Conservation (phyloP, 2,888 invertebrate genomes). For the Meteorus cinctellus region DNA sequence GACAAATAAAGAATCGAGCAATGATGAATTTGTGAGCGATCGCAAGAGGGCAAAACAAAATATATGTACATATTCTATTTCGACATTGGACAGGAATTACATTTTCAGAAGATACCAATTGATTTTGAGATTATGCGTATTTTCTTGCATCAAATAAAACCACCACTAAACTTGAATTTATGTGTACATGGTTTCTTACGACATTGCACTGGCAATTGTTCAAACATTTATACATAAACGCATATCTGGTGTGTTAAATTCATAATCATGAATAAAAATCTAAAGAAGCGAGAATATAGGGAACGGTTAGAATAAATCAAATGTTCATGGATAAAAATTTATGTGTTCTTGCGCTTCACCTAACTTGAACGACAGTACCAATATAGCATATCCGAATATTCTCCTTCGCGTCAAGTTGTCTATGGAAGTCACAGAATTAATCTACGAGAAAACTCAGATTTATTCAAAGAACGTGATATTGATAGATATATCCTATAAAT, state of each 20-base stretch:
- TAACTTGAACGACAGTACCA: background rate
- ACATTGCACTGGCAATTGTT: background rate
- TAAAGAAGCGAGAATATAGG: background rate
- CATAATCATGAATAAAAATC: conserved; percentile 3
- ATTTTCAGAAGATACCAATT: background rate
- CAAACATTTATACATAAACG: background rate
- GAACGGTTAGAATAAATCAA: conserved; percentile 5
- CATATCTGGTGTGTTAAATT: background rate
- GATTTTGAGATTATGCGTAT: background rate
- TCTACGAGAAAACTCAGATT: background rate
- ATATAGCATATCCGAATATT: background rate
- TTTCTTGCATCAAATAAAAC: background rate
- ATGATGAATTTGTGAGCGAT: no score
- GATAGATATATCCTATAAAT: no score
- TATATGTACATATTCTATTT: no score
- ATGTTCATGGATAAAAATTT: conserved; percentile 11
- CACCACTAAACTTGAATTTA: background rate
- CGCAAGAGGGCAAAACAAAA: no score
- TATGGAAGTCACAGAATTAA: background rate
- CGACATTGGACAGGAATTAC: background rate
- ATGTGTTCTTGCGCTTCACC: background rate
- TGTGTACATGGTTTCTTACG: conserved; percentile 1
- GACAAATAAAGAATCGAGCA: no score
- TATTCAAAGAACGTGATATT: background rate
- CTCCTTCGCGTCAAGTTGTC: background rate